Conservation (phyloP, 1,140 invertebrate genomes). For the Neodiprion lecontei region DNA sequence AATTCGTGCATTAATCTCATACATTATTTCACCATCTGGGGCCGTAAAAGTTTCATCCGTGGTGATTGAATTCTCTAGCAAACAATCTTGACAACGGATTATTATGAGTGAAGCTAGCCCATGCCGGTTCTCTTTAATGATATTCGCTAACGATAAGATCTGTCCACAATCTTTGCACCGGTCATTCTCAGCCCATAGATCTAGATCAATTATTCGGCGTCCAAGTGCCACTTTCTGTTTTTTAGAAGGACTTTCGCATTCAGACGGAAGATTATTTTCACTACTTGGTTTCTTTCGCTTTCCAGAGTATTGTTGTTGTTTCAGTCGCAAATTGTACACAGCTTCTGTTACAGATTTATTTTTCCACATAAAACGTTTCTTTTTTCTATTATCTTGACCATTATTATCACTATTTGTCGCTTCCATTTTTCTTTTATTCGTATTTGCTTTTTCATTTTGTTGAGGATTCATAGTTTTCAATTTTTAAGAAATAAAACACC, state of each 20-base stretch:
- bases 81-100: background rate
- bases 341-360: constrained; percentile 5
- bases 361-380: constrained; percentile 5
- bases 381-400: constrained; percentile 2
- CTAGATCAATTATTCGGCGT: constrained; percentile 1
- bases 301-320: constrained; percentile 4
- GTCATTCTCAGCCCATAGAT: constrained; percentile 4
- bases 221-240: constrained; percentile 7
- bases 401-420: constrained; percentile 1
- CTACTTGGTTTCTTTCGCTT: background rate
- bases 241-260: background rate
- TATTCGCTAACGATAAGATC: constrained; percentile 7
- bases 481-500: background rate
- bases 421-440: background rate
- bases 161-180: background rate
- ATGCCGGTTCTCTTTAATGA: background rate
- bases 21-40: background rate
- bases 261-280: background rate
- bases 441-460: background rate
- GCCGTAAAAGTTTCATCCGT: constrained; percentile 4
- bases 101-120: constrained; percentile 4
- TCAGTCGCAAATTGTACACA: constrained; percentile 1
- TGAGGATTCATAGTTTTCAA: background rate
- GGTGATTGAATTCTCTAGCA: constrained; percentile 4
- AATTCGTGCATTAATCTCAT: constrained; percentile 4